These are phyloP conservation scores for Choloepus hoffmanni DNA, from an alignment of 2,113 vertebrate species.

Conservation along the genomic window DNA sequence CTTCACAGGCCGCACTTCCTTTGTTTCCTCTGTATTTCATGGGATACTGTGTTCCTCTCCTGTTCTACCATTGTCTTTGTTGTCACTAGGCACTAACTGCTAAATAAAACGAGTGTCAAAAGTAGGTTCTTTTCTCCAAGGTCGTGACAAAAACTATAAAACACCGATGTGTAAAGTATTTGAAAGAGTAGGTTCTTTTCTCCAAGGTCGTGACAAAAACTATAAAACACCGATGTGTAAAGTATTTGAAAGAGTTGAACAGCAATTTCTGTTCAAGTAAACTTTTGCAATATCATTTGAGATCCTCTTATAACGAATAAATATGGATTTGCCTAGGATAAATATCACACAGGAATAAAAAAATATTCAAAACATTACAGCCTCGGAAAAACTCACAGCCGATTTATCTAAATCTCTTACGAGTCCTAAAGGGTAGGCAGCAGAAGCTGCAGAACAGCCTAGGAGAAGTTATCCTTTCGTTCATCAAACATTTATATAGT, in stretches of 20 bases:
- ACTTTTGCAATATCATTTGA: background rate
- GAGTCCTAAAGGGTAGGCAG: background rate
- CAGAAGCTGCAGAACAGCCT: background rate
- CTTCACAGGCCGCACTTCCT: background rate
- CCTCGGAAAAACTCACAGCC: background rate
- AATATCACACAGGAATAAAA: background rate
- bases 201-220: background rate
- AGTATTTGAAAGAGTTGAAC: background rate
- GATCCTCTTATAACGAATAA: background rate
- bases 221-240: background rate
- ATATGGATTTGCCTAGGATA: background rate
- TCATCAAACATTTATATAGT: background rate
- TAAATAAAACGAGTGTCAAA: conserved; percentile 54
- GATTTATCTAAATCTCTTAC: background rate
- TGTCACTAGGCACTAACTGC: conserved; percentile 26
- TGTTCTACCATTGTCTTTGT: background rate
- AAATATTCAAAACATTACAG: background rate
- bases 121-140: background rate
- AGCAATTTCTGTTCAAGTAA: background rate
- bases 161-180: background rate
- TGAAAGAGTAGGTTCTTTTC: background rate
- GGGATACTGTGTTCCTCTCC: background rate
- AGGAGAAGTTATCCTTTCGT: background rate
- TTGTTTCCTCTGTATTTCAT: conserved; percentile 31
- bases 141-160: conserved; percentile 24